Conservation (phyloP, 1,140 invertebrate species). For the Apis dorsata region DNA sequence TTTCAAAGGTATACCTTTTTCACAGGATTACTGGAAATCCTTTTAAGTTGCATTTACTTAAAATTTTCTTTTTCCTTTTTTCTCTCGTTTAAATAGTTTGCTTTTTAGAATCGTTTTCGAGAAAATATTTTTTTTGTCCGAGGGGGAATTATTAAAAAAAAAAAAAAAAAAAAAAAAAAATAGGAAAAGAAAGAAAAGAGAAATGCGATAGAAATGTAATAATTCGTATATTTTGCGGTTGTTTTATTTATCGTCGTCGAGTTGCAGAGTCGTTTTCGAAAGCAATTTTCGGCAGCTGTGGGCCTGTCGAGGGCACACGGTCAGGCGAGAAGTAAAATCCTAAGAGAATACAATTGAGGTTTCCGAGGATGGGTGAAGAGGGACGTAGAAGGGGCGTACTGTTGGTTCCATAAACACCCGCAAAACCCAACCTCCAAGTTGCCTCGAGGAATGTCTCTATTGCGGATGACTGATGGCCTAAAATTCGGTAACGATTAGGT, state of each 20-base stretch:
- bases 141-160: no score
- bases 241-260: neutral
- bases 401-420: conserved; percentile 70
- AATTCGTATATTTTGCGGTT: no score
- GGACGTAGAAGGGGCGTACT: conserved; percentile 58
- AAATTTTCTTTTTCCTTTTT: no score
- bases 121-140: no score
- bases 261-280: neutral
- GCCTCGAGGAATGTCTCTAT: conserved; percentile 55
- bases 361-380: conserved; percentile 44
- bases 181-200: no score
- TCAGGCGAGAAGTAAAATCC: conserved; percentile 16
- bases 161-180: no score
- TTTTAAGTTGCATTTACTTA: no score
- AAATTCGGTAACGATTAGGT: conserved; percentile 32
- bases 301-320: conserved; percentile 25
- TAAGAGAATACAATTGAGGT: conserved; percentile 65
- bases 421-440: conserved; percentile 63
- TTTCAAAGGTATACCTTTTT: no score
- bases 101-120: no score
- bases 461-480: conserved; percentile 58
- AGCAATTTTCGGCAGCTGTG: conserved; percentile 26
- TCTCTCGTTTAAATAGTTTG: no score
- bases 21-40: no score
- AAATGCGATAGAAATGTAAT: no score